Evolutionary conservation across 2,797 vertebrate genomes (phyloP).

Genomic region (Hyperoplus lanceolatus): DNA sequence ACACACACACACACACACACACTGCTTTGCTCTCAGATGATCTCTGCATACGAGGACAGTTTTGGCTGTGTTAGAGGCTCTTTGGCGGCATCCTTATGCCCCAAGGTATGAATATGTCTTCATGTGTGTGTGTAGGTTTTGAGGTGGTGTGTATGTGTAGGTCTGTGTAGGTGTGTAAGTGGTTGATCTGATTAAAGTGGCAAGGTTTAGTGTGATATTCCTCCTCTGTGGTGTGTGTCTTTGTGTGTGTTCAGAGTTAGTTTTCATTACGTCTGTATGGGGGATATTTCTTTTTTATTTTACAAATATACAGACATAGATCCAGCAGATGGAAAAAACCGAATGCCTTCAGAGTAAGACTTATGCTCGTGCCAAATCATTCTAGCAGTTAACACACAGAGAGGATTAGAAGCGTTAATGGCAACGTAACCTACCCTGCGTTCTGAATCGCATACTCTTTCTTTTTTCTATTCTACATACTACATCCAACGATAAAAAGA

Average conservation of each 20-base stretch:
- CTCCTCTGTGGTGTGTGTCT: slow-evolving; percentile 48
- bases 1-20: slow-evolving; percentile 7
- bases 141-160: slow-evolving; percentile 34
- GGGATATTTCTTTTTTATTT: slow-evolving; percentile 15
- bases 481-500: too few species aligned
- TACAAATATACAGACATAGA: slow-evolving; percentile 22
- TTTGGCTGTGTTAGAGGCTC: slow-evolving; percentile 41
- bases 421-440: slow-evolving; percentile 10
- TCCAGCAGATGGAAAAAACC: slow-evolving; percentile 46
- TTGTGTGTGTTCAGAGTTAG: slow-evolving; percentile 16
- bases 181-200: slow-evolving; percentile 68
- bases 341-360: slow-evolving; percentile 21
- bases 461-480: too few species aligned
- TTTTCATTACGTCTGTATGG: slow-evolving; percentile 2
- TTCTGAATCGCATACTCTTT: too few species aligned
- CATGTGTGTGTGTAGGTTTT: slow-evolving; percentile 18
- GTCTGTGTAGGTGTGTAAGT: slow-evolving; percentile 69
- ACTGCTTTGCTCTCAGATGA: slow-evolving; percentile 18
- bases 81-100: slow-evolving; percentile 45
- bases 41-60: slow-evolving; percentile 14
- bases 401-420: slow-evolving; percentile 59
- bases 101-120: slow-evolving; percentile 60
- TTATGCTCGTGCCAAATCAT: slow-evolving; percentile 32
- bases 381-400: slow-evolving; percentile 31
- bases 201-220: slow-evolving; percentile 71